phyloP scores from a whole-genome alignment of 2,888 invertebrate genomes.

The Idaea dimidiata region DNA sequence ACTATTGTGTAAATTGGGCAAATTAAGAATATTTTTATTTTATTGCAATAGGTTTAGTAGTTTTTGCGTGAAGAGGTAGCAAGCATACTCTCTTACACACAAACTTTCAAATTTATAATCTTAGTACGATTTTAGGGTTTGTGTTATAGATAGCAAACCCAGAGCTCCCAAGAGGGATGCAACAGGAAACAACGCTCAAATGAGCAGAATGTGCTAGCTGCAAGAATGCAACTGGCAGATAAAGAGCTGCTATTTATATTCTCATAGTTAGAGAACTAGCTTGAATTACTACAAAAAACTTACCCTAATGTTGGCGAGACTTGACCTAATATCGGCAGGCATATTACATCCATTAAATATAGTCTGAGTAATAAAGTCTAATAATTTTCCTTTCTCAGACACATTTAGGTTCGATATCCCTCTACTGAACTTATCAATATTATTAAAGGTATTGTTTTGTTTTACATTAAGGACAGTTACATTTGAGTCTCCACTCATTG shows the following conservation, averaged over 20 bases:
- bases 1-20: too few relatives aligned
- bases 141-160: too few relatives aligned
- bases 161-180: too few relatives aligned
- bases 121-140: background rate
- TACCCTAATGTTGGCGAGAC: conserved; percentile 40
- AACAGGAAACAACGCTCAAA: too few relatives aligned
- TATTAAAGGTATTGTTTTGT: conserved; percentile 19
- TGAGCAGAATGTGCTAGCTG: too few relatives aligned
- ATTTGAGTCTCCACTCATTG: conserved; percentile 64
- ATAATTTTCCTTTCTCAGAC: conserved; percentile 50
- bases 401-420: conserved; percentile 55
- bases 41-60: background rate
- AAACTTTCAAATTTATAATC: background rate
- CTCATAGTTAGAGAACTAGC: too few relatives aligned
- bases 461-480: conserved; percentile 47
- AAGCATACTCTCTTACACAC: too few relatives aligned
- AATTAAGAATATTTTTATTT: too few relatives aligned
- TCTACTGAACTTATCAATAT: conserved; percentile 48
- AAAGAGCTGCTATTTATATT: too few relatives aligned
- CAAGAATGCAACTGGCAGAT: too few relatives aligned
- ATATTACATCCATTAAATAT: conserved; percentile 58
- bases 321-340: conserved; percentile 31
- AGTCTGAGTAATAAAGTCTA: conserved; percentile 57
- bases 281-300: conserved; percentile 16
- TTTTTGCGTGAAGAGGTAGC: background rate